Conservation (phyloP, 2,797 vertebrate genomes). For the Selene dorsalis region DNA sequence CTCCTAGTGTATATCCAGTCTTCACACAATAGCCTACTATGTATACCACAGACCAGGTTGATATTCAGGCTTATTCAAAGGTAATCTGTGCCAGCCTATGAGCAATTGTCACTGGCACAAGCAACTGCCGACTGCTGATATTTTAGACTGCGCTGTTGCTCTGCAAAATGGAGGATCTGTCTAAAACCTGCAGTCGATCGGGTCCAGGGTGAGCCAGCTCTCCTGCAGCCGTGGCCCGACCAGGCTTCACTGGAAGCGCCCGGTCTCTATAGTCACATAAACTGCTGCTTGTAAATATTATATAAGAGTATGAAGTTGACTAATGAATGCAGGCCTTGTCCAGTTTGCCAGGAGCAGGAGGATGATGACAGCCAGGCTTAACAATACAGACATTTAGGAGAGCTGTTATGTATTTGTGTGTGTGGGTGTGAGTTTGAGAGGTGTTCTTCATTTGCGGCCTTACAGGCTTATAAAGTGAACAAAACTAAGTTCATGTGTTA, state of each 20-base stretch:
- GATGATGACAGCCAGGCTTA: constrained; percentile 60
- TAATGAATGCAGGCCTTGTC: constrained; percentile 78
- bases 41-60: constrained; percentile 52
- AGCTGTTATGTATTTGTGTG: constrained; percentile 50
- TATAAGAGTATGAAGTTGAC: constrained; percentile 70
- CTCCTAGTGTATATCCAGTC: constrained; percentile 49
- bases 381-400: constrained; percentile 64
- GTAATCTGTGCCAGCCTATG: constrained; percentile 61
- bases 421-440: constrained; percentile 53
- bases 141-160: constrained; percentile 42
- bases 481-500: constrained; percentile 40
- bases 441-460: constrained; percentile 58
- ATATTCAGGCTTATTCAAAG: constrained; percentile 64
- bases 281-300: constrained; percentile 78
- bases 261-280: constrained; percentile 62
- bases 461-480: constrained; percentile 39
- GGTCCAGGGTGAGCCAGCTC: constrained; percentile 61
- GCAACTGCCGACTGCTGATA: constrained; percentile 58
- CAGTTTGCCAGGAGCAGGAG: constrained; percentile 59
- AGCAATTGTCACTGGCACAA: constrained; percentile 59
- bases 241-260: constrained; percentile 49
- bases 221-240: constrained; percentile 48
- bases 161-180: constrained; percentile 58
- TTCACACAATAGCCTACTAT: constrained; percentile 60
- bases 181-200: constrained; percentile 62